phyloP scores from a whole-genome alignment of 2,888 invertebrate species.

The Athripsodes cinereus region DNA sequence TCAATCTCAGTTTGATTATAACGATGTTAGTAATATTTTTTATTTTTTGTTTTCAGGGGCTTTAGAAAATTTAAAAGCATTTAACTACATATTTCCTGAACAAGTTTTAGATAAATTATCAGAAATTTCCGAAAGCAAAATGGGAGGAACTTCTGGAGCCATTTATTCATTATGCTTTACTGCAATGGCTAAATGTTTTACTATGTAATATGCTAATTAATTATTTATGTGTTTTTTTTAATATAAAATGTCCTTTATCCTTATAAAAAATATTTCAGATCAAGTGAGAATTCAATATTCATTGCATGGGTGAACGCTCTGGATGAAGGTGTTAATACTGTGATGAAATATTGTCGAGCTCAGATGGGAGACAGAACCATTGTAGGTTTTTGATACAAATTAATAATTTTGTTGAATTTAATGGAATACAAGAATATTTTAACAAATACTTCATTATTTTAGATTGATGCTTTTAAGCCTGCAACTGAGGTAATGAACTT shows the following conservation, averaged over 20 bases:
- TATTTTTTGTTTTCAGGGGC: conserved; percentile 21
- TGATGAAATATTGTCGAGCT: conserved; percentile 67
- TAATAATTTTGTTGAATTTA: neutral
- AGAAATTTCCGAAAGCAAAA: conserved; percentile 58
- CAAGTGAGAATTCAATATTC: conserved; percentile 10
- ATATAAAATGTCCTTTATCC: neutral
- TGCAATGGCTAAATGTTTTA: conserved; percentile 51
- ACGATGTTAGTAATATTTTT: too few relatives aligned
- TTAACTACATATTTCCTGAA: conserved; percentile 35
- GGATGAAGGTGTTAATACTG: conserved; percentile 50
- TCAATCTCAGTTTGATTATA: too few relatives aligned
- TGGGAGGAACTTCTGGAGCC: conserved; percentile 78
- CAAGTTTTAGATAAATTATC: conserved; percentile 48
- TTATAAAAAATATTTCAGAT: neutral
- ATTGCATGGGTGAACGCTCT: conserved; percentile 51
- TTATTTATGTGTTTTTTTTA: neutral
- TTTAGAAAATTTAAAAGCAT: neutral
- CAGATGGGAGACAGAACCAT: conserved; percentile 70
- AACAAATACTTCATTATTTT: conserved; percentile 21
- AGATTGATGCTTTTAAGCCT: conserved; percentile 54
- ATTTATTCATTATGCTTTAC: conserved; percentile 72
- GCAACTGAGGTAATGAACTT: conserved; percentile 41
- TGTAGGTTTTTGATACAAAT: conserved; percentile 48
- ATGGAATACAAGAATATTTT: neutral
- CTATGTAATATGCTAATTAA: conserved; percentile 30